phyloP scores from a whole-genome alignment of 1,140 invertebrate genomes.

The Microplitis demolitor region DNA sequence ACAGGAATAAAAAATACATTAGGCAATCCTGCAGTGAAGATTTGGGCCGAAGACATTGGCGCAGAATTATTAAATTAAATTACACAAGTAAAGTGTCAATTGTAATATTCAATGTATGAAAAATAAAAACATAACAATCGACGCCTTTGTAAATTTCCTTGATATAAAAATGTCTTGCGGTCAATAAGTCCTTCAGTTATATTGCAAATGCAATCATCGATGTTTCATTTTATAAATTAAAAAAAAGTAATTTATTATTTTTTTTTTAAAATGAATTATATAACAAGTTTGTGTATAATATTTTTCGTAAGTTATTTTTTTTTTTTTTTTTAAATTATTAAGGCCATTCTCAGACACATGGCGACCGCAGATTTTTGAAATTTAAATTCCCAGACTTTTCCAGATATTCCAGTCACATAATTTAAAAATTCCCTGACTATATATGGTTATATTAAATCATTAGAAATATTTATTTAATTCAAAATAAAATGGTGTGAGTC shows the following conservation, averaged over 20 bases:
- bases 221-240: neutral
- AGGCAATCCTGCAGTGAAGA: conserved; percentile 39
- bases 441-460: no score
- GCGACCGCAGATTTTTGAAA: no score
- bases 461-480: no score
- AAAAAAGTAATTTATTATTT: neutral
- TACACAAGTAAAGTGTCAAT: neutral
- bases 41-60: conserved; percentile 36
- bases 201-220: neutral
- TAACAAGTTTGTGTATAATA: neutral
- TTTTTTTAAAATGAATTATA: neutral
- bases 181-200: conserved; percentile 3
- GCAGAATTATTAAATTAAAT: conserved; percentile 29
- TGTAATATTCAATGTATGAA: neutral
- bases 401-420: no score
- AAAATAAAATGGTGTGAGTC: no score
- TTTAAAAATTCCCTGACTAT: no score
- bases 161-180: conserved; percentile 12
- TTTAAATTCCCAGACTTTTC: no score
- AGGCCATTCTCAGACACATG: no score
- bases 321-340: neutral
- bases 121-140: neutral
- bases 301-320: conserved; percentile 4
- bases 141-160: neutral
- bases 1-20: conserved; percentile 34